These are phyloP conservation scores for Hylaea fasciaria DNA, from an alignment of 2,888 invertebrate species.

Conservation along the genomic window DNA sequence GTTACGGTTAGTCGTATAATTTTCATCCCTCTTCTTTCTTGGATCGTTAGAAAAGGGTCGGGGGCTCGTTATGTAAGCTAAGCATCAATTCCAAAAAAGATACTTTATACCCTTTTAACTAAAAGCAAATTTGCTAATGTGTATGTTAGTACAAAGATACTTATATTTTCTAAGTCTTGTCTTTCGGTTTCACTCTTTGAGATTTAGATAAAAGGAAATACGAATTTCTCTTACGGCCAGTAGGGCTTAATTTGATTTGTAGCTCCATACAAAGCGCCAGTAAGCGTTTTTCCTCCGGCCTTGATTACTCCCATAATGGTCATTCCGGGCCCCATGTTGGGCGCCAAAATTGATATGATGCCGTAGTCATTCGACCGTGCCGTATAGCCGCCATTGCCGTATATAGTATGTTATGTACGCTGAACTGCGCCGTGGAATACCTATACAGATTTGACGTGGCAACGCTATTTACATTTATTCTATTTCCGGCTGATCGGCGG, in stretches of 20 bases:
- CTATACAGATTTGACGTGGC: slow-evolving; percentile 47
- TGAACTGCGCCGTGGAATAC: slow-evolving; percentile 45
- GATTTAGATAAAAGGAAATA: background rate
- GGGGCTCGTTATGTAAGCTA: slow-evolving; percentile 25
- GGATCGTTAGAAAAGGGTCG: slow-evolving; percentile 31
- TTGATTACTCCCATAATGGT: slow-evolving; percentile 27
- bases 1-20: slow-evolving; percentile 43
- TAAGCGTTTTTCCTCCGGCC: slow-evolving; percentile 18
- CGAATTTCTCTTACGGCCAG: background rate
- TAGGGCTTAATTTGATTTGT: slow-evolving; percentile 8
- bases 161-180: background rate
- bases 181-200: background rate
- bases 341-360: slow-evolving; percentile 45
- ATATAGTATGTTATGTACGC: too few species aligned
- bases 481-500: slow-evolving; percentile 21
- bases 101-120: slow-evolving; percentile 18
- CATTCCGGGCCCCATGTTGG: slow-evolving; percentile 35
- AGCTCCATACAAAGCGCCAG: slow-evolving; percentile 4
- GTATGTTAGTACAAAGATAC: slow-evolving; percentile 11
- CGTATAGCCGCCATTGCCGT: slow-evolving; percentile 26
- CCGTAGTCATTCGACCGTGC: slow-evolving; percentile 25
- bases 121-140: slow-evolving; percentile 23
- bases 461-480: slow-evolving; percentile 47
- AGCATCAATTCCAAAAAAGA: slow-evolving; percentile 23
- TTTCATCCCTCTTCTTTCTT: slow-evolving; percentile 36